Base-by-base conservation (phyloP, 2,888 invertebrate species). In the Zaprionus obscuricornis region DNA sequence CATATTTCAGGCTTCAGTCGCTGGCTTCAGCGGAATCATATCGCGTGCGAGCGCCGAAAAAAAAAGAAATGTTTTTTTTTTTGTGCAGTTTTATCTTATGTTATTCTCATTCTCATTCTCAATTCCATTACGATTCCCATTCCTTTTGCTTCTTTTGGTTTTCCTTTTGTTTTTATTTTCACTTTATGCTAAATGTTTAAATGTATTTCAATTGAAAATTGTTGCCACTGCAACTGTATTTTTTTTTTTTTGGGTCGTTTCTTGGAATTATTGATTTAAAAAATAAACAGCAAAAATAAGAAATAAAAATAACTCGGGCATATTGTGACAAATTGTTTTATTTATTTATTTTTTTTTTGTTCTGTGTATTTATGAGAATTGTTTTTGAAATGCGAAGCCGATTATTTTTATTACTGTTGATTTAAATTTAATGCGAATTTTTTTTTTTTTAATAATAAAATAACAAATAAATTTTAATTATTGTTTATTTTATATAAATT, bases 21-120 rank as follows among this genome's bases (percentile, higher is more conserved):
- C 42, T 34, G 58, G 27, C 43, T 45, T 56, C 45, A 45, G 52
- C 47, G 60, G 57, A 59, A 56, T 56, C 47, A 22, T 37, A 64
- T 60, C 52, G 71, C 59, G 75, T 78, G 72, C 60, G 24, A 52
- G 39, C 52, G 29, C 31, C 42, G 39, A 62, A 66, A 63, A 22
- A 22, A 22, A 22, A 22, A 7, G 22, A 22, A 22, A 22, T 6
- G 5, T 6, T 6, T n/a, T 8, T 4, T 8, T 8, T 43, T 37
- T 51, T 70, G 45, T 45, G 63, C 49, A 52, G 27, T 40, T 56
- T 50, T 40, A 34, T 57, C 42, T 40, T 13, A 37, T 59, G 40
- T 16, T 13, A 17, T 37, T 18, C 18, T 47, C 43, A 57, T 47
- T 6, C 51, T 31, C 7, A 7, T 29, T 55, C 18, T n/a, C 18